phyloP scores from a whole-genome alignment of 2,797 vertebrate species.

The Anguilla anguilla region DNA sequence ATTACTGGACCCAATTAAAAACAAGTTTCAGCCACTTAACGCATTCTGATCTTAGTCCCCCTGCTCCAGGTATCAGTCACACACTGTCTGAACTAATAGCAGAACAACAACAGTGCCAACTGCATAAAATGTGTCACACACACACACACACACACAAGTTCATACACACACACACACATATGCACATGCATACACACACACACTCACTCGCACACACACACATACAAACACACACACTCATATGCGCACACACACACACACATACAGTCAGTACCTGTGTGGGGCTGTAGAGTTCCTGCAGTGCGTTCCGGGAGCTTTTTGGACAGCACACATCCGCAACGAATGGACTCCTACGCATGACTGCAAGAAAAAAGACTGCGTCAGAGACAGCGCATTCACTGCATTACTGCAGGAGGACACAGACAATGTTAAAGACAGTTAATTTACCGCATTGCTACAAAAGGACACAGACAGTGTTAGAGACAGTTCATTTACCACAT shows the following conservation, averaged over 20 bases:
- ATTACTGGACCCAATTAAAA: background rate
- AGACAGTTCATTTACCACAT: no score
- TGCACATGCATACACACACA: background rate
- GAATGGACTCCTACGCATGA: conserved; percentile 92
- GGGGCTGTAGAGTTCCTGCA: conserved; percentile 94
- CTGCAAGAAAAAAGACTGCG: conserved; percentile 65
- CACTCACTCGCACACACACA: background rate
- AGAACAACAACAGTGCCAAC: no score
- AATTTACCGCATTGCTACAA: background rate
- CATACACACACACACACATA: background rate
- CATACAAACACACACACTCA: background rate
- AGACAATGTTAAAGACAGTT: background rate
- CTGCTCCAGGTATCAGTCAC: no score
- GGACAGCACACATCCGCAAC: conserved; percentile 89
- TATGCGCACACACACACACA: background rate
- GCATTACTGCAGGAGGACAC: background rate
- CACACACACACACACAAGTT: no score
- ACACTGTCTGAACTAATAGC: no score
- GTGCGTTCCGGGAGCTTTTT: conserved; percentile 90
- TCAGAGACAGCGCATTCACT: background rate
- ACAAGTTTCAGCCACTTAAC: background rate
- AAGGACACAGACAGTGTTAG: background rate
- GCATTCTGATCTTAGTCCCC: no score
- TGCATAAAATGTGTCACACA: background rate
- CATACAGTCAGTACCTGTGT: conserved; percentile 73